A percentile compares a stretch with the other conserved stretches of the same genome.
These are phyloP conservation scores for Heliconius melpomene DNA, from an alignment of 1,140 invertebrate genomes.

Conservation along the genomic window DNA sequence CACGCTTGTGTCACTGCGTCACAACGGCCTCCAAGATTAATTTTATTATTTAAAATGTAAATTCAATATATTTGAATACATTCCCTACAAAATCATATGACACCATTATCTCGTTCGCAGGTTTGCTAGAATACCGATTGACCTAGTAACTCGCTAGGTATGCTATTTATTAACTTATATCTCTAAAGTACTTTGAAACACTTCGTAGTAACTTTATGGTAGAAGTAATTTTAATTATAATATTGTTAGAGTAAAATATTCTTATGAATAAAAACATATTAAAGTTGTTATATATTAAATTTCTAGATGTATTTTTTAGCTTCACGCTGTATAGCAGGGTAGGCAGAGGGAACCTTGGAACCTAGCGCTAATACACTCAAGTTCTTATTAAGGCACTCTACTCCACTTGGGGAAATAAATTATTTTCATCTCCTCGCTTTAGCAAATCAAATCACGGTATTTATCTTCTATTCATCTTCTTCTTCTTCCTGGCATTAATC, in stretches of 20 bases:
- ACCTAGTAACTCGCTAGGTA: conserved; percentile 1
- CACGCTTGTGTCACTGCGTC: too few relatives aligned
- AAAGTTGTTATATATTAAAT: not conserved
- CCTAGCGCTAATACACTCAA: too few relatives aligned
- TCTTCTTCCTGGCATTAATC: too few relatives aligned
- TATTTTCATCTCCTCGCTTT: too few relatives aligned
- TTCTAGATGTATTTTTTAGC: not conserved
- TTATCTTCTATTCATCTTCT: too few relatives aligned
- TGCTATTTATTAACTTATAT: conserved; percentile 11
- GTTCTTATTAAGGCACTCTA: too few relatives aligned
- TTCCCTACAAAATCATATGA: not conserved
- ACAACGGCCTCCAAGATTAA: too few relatives aligned
- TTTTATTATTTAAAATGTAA: too few relatives aligned
- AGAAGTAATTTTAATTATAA: not conserved
- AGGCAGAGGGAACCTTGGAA: not conserved
- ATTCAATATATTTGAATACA: too few relatives aligned
- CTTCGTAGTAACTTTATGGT: not conserved
- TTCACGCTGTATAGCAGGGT: not conserved
- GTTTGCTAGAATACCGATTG: conserved; percentile 10
- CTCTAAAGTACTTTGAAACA: not conserved
- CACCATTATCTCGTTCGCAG: not conserved
- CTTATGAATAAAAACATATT: not conserved
- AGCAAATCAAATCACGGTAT: too few relatives aligned
- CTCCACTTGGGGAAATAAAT: too few relatives aligned
- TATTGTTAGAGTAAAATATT: not conserved